Conservation (phyloP, 2,113 vertebrate species). For the Eretmochelys imbricata region DNA sequence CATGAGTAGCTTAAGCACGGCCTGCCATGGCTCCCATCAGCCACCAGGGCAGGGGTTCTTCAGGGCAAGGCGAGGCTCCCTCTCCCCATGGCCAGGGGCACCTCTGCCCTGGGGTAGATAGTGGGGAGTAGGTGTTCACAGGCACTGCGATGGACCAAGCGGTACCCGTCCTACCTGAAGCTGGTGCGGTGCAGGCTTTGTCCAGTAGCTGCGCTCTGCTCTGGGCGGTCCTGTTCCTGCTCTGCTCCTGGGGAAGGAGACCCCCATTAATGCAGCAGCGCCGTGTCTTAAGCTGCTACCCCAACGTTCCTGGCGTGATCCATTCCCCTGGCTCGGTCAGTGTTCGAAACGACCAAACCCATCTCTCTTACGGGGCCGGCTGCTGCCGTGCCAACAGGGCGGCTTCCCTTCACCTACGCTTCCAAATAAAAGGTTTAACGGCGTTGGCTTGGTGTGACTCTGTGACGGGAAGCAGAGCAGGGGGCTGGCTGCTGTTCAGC, state of each 20-base stretch:
- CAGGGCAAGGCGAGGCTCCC: too few relatives aligned
- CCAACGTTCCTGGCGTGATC: rapidly evolving
- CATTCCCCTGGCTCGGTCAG: too few relatives aligned
- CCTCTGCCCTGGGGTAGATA: not conserved
- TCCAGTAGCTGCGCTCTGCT: too few relatives aligned
- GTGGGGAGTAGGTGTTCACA: rapidly evolving
- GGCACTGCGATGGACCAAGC: not conserved
- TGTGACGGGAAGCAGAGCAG: too few relatives aligned
- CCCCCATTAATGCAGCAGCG: not conserved
- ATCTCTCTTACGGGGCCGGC: too few relatives aligned
- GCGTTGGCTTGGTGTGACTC: not conserved
- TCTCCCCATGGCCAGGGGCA: rapidly evolving
- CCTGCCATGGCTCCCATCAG: too few relatives aligned
- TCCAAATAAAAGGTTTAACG: not conserved
- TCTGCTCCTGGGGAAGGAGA: not conserved
- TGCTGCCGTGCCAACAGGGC: too few relatives aligned
- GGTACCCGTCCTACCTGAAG: not conserved
- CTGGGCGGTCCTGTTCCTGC: too few relatives aligned
- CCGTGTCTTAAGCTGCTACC: not conserved
- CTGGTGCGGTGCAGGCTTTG: too few relatives aligned
- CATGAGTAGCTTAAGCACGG: too few relatives aligned
- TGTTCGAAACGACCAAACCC: too few relatives aligned
- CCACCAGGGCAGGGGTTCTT: rapidly evolving
- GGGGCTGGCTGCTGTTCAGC: too few relatives aligned
- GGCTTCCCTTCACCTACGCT: not conserved